Percentiles rank a stretch among this genome's conserved stretches.
phyloP scores from a whole-genome alignment of 2,113 vertebrate genomes.

The Apteryx owenii region DNA sequence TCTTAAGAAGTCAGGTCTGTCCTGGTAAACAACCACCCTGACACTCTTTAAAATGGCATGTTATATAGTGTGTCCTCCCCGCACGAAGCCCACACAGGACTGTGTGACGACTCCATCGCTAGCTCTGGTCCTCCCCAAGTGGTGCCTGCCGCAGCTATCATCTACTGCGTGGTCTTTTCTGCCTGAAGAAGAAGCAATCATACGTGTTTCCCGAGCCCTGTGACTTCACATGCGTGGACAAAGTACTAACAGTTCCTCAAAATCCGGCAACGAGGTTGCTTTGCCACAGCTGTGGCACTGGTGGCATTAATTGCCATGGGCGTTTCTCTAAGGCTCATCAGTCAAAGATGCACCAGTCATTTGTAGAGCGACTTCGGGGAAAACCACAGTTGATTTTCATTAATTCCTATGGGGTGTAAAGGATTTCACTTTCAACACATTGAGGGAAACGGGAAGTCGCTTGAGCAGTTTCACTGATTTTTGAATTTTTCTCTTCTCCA shows the following conservation, averaged over 20 bases:
- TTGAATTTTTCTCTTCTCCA: background rate
- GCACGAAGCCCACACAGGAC: background rate
- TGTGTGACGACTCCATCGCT: background rate
- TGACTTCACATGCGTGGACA: slow-evolving; percentile 33
- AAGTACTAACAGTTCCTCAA: slow-evolving; percentile 50
- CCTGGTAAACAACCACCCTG: slow-evolving; percentile 9
- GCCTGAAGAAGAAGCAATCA: background rate
- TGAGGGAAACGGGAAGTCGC: background rate
- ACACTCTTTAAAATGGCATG: background rate
- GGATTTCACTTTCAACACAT: background rate
- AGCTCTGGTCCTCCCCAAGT: background rate
- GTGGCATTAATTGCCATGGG: background rate
- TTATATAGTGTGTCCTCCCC: background rate
- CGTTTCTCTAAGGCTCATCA: too few relatives aligned
- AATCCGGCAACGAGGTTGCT: background rate
- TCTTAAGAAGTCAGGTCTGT: background rate
- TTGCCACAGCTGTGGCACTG: slow-evolving; percentile 13
- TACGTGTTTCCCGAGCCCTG: slow-evolving; percentile 21
- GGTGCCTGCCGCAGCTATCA: background rate
- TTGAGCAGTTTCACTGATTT: background rate
- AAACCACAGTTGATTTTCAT: background rate
- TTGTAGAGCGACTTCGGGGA: background rate
- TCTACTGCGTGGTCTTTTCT: slow-evolving; percentile 14
- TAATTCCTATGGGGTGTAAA: background rate
- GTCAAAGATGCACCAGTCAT: background rate